Evolutionary conservation across 2,888 invertebrate genomes (phyloP), one percentile per base, ranked within the genome.

Genomic region (Caenorhabditis sp.): DNA sequence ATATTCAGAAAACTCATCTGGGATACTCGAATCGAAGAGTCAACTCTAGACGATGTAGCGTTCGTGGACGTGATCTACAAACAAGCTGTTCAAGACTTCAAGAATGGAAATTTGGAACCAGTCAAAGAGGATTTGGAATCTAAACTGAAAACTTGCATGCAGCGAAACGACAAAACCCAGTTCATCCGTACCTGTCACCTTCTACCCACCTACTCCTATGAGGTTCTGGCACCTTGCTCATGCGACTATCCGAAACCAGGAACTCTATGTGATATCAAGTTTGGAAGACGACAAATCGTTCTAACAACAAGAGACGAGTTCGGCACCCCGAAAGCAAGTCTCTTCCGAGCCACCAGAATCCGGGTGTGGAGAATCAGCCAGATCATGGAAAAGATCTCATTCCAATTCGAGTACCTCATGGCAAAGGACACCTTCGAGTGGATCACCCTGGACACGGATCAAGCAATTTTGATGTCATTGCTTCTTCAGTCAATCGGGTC

Each of bases 341-440:
- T 95, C 90, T 98, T 97, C 93, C 96, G 96, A 93, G 96, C 98
- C 49, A 98, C 97, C 0, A 94, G 98, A 89, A 98, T 98, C 95
- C 94, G 96, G 80, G 97, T 97, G 91, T 99, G 98, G 98, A 94
- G 98, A 89, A 96, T 98, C 38, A 87, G 89, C 0, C 89, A 90
- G 64, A 83, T 85, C 2, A 68, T 86, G 10, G 75, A 81, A 12
- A 79, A 86, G 26, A 83, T 74, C 22, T 80, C 82, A 0, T 91
- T 91, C 77, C 91, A 91, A 68, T 85, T 91, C 24, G 90, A 91
- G 59, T 91, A 90, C 68, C 84, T 91, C 16, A 80, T 87, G 47
- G 88, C 85, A 2, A 86, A 82, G 54, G 89, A 86, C 61, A 80
- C 63, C 86, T 94, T 98, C 82, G 95, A 96, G 92, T 98, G 98